A percentile compares a stretch with the other conserved stretches of the same genome.
Conservation (phyloP, 2,113 vertebrate genomes). For the Urocolius indicus region DNA sequence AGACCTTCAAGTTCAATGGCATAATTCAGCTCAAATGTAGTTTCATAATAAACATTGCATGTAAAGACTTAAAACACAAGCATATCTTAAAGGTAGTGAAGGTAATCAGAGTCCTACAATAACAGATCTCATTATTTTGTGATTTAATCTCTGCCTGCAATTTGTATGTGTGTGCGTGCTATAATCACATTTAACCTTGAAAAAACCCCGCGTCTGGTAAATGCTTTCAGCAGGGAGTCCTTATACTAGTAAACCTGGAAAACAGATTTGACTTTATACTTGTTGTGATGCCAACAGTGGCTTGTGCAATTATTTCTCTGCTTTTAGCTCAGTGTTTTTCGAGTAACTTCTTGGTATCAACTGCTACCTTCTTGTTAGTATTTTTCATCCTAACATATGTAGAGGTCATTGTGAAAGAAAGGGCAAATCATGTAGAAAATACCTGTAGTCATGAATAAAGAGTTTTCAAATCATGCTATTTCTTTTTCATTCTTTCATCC, state of each 20-base stretch:
- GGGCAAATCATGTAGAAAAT: constrained; percentile 34
- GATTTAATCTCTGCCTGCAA: constrained; percentile 50
- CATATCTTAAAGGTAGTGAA: constrained; percentile 28
- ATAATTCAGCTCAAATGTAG: constrained; percentile 22
- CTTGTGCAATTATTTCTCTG: constrained; percentile 42
- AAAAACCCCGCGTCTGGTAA: constrained; percentile 49
- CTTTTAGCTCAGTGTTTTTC: constrained; percentile 38
- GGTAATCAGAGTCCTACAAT: constrained; percentile 27
- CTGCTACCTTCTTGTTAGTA: constrained; percentile 34
- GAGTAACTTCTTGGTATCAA: constrained; percentile 27
- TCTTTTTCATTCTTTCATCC: constrained; percentile 41
- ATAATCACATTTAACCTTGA: constrained; percentile 65
- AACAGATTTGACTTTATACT: constrained; percentile 44
- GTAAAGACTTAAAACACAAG: constrained; percentile 32
- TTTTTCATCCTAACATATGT: constrained; percentile 37
- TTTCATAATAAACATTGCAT: background rate
- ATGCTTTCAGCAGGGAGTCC: constrained; percentile 48
- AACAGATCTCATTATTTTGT: constrained; percentile 54
- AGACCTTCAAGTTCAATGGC: constrained; percentile 18
- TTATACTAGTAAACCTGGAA: constrained; percentile 42
- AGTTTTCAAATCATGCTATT: constrained; percentile 40
- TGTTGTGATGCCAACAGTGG: constrained; percentile 30
- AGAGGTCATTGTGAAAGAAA: constrained; percentile 36
- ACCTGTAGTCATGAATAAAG: constrained; percentile 27
- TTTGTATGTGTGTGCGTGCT: background rate